phyloP scores from a whole-genome alignment of 2,888 invertebrate genomes.

The Pachymerium ferrugineum region DNA sequence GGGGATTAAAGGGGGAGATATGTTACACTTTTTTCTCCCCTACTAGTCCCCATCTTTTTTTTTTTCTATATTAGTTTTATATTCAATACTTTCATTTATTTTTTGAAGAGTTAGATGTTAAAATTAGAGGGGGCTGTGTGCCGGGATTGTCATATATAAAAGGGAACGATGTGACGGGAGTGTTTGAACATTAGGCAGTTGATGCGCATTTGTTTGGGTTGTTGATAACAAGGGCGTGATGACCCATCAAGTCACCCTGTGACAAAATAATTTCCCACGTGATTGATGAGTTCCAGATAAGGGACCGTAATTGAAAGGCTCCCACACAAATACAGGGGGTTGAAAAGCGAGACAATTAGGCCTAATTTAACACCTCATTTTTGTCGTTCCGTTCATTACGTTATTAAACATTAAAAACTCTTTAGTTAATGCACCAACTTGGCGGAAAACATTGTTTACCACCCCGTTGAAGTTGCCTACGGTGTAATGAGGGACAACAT shows the following conservation, averaged over 20 bases:
- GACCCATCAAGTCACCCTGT: constrained; percentile 2
- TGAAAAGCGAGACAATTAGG: not conserved
- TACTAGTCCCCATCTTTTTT: too few species aligned
- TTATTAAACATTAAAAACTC: too few species aligned
- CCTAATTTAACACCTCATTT: not conserved
- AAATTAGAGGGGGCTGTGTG: too few species aligned
- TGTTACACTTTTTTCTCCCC: not conserved
- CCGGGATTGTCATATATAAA: too few species aligned
- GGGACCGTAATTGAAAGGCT: constrained; percentile 3
- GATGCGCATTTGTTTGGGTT: constrained; percentile 14
- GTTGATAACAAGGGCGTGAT: constrained; percentile 17
- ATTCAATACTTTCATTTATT: too few species aligned
- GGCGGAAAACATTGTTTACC: too few species aligned
- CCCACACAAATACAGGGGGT: not conserved
- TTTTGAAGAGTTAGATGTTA: too few species aligned
- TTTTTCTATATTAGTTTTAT: not conserved
- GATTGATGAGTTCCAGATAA: constrained; percentile 10
- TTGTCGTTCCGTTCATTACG: too few species aligned
- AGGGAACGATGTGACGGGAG: too few species aligned
- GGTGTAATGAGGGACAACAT: not conserved
- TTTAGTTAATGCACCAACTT: too few species aligned
- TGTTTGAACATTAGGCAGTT: not conserved
- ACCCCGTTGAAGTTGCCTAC: not conserved
- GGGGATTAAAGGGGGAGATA: constrained; percentile 17
- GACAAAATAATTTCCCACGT: constrained; percentile 10